Evolutionary conservation across 1,140 invertebrate species (phyloP), one percentile per base, ranked within the genome.

Genomic region (Drosophila ananassae): DNA sequence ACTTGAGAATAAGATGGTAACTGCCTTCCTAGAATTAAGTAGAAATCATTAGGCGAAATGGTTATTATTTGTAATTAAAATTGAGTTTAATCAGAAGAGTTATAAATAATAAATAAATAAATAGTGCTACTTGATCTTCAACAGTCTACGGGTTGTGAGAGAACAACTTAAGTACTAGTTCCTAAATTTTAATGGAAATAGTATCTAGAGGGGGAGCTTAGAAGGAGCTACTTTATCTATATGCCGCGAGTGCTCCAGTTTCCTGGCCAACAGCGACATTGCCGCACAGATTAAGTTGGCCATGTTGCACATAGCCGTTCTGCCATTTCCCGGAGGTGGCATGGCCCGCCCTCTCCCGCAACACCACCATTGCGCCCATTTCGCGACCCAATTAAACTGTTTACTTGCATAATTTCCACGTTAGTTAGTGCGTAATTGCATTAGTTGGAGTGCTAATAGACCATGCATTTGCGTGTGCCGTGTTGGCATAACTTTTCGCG

Each of bases 341-440:
- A n/a, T n/a, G n/a, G n/a, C n/a, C n/a, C n/a, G n/a, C n/a, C n/a
- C n/a, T n/a, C n/a, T n/a, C n/a, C n/a, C n/a, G n/a, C n/a, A n/a
- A n/a, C n/a, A 17, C 17, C 17, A 17, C 17, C 17, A 17, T 17
- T 17, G 17, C 17, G 17, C 68, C 47, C 54, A 68, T 73, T 73
- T 73, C 13, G 58, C 73, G 82, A 82, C 82, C 82, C 56, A 85
- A 85, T 85, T 85, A 85, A 85, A 89, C 75, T 85, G 83, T 85
- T 85, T 85, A 85, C 82, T 85, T 87, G 82, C 82, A 85, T 85
- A 85, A 85, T 85, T 81, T 87, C 55, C 74, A 85, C 71, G 78
- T 85, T 87, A 82, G 78, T 76, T 82, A 61, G 62, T 71, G 74
- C 61, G 74, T 85, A 82, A 78, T 78, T 78, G 78, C 71, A 76